phyloP scores from a whole-genome alignment of 1,140 invertebrate genomes.

The Caenorhabditis inopinata region DNA sequence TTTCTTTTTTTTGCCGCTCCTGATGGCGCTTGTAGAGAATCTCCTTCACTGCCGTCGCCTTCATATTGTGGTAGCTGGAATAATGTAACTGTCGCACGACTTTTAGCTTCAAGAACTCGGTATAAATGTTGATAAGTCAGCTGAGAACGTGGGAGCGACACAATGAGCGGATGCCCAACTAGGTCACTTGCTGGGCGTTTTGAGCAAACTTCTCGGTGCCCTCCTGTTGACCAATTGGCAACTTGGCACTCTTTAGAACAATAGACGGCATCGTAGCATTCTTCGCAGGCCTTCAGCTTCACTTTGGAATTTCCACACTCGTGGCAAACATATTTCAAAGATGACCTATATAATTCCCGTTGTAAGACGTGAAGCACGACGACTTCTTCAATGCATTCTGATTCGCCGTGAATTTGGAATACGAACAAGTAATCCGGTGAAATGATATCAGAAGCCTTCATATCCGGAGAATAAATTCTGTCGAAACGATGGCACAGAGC shows the following conservation, averaged over 20 bases:
- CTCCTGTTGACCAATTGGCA: constrained; percentile 41
- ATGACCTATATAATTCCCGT: constrained; percentile 36
- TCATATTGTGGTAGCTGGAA: constrained; percentile 18
- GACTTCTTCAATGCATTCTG: constrained; percentile 46
- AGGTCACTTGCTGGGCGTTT: constrained; percentile 57
- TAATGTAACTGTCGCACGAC: constrained; percentile 60
- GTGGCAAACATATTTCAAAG: constrained; percentile 25
- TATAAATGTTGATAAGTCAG: constrained; percentile 68
- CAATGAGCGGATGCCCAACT: constrained; percentile 70
- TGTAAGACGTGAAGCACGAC: constrained; percentile 46
- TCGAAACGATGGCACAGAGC: constrained; percentile 64
- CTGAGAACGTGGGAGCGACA: constrained; percentile 69
- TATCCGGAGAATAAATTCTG: constrained; percentile 58
- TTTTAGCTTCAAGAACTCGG: constrained; percentile 68
- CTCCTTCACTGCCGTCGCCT: background rate
- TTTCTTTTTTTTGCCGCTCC: background rate
- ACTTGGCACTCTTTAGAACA: constrained; percentile 61
- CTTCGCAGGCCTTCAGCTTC: constrained; percentile 46
- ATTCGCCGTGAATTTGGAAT: constrained; percentile 50
- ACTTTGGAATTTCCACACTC: constrained; percentile 25
- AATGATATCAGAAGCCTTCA: constrained; percentile 55
- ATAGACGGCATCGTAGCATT: constrained; percentile 53
- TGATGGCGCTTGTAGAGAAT: background rate
- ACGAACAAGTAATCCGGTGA: constrained; percentile 65
- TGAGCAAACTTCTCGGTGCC: constrained; percentile 35